Evolutionary conservation across 53 echinoderm and acorn worm species (phyloP).

Genomic region (Zoroaster sp.): DNA sequence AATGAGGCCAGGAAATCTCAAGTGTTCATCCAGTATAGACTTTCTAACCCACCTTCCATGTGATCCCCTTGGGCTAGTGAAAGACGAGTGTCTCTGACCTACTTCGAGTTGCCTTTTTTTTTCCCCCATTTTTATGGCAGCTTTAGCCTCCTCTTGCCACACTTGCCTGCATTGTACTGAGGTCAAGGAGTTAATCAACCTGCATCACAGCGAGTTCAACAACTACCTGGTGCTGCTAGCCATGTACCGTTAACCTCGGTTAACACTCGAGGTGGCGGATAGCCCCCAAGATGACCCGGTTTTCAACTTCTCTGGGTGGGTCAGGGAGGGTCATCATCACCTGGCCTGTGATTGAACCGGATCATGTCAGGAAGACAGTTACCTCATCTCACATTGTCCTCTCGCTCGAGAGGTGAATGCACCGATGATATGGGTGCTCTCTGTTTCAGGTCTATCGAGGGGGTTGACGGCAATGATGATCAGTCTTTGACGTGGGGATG

Average conservation of each 20-base stretch:
- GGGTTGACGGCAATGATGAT: conserved; percentile 18
- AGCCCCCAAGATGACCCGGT: not conserved
- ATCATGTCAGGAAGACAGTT: conserved; percentile 21
- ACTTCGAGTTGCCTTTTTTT: conserved; percentile 6
- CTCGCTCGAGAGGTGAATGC: conserved; percentile 35
- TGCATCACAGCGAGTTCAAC: conserved; percentile 34
- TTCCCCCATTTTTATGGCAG: not conserved
- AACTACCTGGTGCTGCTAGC: conserved; percentile 40
- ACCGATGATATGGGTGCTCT: not conserved
- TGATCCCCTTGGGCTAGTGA: conserved; percentile 45
- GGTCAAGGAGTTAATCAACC: conserved; percentile 53
- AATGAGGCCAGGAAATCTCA: conserved; percentile 62
- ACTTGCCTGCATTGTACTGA: not conserved
- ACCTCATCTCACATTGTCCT: conserved; percentile 43
- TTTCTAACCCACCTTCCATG: conserved; percentile 49
- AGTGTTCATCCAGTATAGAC: conserved; percentile 57
- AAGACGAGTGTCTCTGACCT: conserved; percentile 57
- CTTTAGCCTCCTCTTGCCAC: not conserved
- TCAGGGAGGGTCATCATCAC: conserved; percentile 10
- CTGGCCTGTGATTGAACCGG: conserved; percentile 12
- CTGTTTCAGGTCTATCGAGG: conserved; percentile 15
- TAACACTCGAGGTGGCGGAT: not conserved
- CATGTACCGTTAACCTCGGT: conserved; percentile 21
- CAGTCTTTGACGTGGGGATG: conserved; percentile 1
- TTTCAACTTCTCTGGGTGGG: conserved; percentile 20